These are phyloP conservation scores for Premnoplex brunnescens DNA, from an alignment of 2,797 vertebrate species.

Conservation along the genomic window DNA sequence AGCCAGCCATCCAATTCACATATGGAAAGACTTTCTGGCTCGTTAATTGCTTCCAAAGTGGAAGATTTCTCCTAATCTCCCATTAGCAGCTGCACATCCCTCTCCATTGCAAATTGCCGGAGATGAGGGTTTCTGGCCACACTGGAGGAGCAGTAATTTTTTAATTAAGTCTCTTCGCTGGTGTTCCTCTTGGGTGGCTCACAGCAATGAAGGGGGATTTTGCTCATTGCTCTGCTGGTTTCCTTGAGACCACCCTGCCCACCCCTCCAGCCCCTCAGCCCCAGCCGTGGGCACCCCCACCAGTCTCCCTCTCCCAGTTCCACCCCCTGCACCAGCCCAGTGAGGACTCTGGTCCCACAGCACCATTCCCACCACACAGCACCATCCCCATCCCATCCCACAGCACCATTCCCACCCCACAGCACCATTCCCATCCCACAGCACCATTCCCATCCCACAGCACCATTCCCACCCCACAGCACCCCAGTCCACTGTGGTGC, in stretches of 20 bases:
- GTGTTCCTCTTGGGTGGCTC: background rate
- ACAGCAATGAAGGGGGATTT: background rate
- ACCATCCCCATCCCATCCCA: background rate
- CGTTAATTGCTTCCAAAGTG: conserved; percentile 48
- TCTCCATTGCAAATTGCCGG: background rate
- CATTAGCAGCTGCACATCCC: conserved; percentile 1
- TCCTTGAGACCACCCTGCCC: background rate
- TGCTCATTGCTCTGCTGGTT: background rate
- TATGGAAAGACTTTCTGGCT: background rate
- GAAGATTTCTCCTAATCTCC: conserved; percentile 33
- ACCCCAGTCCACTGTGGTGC: rapidly evolving
- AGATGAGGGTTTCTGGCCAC: background rate
- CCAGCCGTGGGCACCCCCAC: rapidly evolving
- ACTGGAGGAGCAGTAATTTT: background rate
- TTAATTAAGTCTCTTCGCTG: conserved; percentile 37
- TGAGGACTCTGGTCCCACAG: background rate
- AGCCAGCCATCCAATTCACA: background rate
- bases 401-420: background rate
- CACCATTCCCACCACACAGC: background rate
- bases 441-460: background rate
- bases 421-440: background rate
- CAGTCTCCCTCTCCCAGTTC: rapidly evolving
- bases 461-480: background rate
- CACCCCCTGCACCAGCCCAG: rapidly evolving
- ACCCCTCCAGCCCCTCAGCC: too few relatives aligned